Percentiles rank a stretch among this genome's conserved stretches.
Conservation (phyloP, 1,140 invertebrate species). For the Diorhabda elongata region DNA sequence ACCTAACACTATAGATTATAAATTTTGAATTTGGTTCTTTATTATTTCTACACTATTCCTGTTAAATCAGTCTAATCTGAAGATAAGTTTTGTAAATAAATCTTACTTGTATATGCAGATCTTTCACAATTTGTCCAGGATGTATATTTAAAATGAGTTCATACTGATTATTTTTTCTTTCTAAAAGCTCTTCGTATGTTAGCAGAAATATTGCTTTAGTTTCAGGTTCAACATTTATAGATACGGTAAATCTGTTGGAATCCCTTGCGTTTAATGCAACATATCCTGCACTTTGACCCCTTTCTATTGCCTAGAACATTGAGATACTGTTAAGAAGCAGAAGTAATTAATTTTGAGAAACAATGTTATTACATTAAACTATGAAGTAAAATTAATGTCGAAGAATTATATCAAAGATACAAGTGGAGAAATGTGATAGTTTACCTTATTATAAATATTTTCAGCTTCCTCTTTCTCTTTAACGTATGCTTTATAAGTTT, state of each 20-base stretch:
- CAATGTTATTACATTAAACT: neutral
- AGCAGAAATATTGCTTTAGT: conserved; percentile 58
- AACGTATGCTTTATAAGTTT: conserved; percentile 53
- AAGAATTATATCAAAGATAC: too few species aligned
- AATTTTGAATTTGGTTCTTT: too few species aligned
- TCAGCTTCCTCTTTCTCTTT: conserved; percentile 63
- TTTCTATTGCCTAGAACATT: conserved; percentile 51
- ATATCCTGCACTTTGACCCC: conserved; percentile 58
- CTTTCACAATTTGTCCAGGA: conserved; percentile 53
- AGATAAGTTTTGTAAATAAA: too few species aligned
- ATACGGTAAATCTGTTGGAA: conserved; percentile 60
- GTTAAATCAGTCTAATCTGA: too few species aligned
- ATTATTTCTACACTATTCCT: too few species aligned
- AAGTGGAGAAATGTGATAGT: too few species aligned
- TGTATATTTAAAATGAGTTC: conserved; percentile 59
- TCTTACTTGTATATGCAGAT: conserved; percentile 50
- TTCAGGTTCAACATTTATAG: conserved; percentile 57
- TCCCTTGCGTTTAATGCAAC: conserved; percentile 57
- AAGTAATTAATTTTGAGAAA: neutral
- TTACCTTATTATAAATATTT: conserved; percentile 57
- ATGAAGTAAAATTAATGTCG: neutral
- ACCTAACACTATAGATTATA: too few species aligned
- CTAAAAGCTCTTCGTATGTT: conserved; percentile 61
- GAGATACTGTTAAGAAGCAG: neutral
- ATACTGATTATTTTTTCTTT: conserved; percentile 55